phyloP scores from a whole-genome alignment of 2,797 vertebrate genomes.

The Neomorphus geoffroyi region DNA sequence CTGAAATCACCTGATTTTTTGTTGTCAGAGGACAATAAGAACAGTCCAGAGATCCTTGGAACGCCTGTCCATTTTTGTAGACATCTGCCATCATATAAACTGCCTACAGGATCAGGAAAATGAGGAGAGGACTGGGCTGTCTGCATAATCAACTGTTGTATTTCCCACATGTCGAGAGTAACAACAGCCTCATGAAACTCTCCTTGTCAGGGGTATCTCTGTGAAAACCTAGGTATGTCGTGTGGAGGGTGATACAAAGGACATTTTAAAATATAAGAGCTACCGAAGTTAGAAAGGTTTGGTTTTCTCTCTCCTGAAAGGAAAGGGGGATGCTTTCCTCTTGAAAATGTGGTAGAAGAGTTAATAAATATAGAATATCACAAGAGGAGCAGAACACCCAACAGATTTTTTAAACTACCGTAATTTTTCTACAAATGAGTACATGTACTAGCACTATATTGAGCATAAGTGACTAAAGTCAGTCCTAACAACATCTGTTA shows the following conservation, averaged over 20 bases:
- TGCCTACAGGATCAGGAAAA: not conserved
- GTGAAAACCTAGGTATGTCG: not conserved
- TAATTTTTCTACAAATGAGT: not conserved
- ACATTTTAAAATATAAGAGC: not conserved
- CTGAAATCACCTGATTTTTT: not conserved
- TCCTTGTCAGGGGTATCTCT: not conserved
- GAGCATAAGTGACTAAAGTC: not conserved
- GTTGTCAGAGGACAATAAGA: not conserved
- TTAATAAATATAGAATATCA: not conserved
- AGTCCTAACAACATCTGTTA: not conserved
- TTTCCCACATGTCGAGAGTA: not conserved
- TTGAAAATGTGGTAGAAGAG: not conserved
- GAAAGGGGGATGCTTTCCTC: not conserved
- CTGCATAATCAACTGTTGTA: not conserved
- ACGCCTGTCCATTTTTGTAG: not conserved
- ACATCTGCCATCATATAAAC: not conserved
- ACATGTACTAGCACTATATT: not conserved
- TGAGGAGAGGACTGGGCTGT: rapidly evolving
- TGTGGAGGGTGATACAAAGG: not conserved
- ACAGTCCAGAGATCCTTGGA: not conserved
- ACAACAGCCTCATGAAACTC: not conserved
- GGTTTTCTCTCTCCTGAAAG: not conserved
- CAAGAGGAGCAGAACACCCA: not conserved
- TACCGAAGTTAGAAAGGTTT: not conserved
- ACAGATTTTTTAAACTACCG: not conserved